phyloP scores from a whole-genome alignment of 2,797 vertebrate genomes.

The Coracias cyanogaster region DNA sequence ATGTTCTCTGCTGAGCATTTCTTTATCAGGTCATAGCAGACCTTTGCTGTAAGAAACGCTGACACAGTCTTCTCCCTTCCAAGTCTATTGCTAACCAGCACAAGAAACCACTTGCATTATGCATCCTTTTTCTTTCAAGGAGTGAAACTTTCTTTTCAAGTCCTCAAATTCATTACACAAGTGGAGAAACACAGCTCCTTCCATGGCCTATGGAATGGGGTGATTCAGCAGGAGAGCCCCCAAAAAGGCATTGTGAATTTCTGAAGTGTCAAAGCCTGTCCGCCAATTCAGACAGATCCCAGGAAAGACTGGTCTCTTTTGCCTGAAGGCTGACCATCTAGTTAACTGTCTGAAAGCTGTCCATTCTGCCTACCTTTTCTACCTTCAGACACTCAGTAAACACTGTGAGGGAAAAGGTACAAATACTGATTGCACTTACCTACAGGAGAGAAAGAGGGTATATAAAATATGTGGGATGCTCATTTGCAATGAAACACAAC shows the following conservation, averaged over 20 bases:
- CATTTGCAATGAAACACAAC: not conserved
- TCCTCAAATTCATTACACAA: not conserved
- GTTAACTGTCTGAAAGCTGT: not conserved
- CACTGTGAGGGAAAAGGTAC: not conserved
- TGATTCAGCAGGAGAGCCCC: not conserved
- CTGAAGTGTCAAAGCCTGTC: not conserved
- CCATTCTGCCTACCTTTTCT: not conserved
- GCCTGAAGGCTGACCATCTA: not conserved
- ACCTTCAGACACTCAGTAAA: not conserved
- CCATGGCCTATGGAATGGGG: not conserved
- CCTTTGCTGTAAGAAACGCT: not conserved
- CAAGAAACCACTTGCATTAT: not conserved
- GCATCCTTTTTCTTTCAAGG: not conserved
- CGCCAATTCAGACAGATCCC: not conserved
- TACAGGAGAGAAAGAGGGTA: not conserved
- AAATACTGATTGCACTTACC: not conserved
- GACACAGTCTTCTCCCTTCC: not conserved
- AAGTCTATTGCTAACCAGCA: not conserved
- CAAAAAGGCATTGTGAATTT: not conserved
- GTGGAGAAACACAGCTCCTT: not conserved
- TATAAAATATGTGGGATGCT: not conserved
- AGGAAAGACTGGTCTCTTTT: not conserved
- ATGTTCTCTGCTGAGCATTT: not conserved
- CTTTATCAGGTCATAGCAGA: constrained; percentile 56
- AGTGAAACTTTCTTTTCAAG: no score